phyloP scores from a whole-genome alignment of 2,888 invertebrate species.

The Lasiommata megera region DNA sequence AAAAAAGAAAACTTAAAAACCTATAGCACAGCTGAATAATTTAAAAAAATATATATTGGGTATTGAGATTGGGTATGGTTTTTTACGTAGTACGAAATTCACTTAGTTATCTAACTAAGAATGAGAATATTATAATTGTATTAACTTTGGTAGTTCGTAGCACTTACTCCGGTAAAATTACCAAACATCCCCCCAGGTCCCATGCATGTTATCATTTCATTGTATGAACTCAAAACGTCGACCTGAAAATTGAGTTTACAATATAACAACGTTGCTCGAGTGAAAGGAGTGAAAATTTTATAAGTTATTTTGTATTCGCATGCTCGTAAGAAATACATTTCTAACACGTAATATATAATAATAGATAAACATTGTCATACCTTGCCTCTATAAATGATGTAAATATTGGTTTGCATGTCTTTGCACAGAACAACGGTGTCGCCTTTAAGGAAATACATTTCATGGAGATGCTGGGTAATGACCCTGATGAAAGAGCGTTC shows the following conservation, averaged over 20 bases:
- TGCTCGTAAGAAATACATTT: no score
- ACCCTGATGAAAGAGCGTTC: conserved; percentile 78
- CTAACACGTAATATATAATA: no score
- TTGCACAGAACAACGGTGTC: conserved; percentile 72
- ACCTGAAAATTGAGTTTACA: conserved; percentile 48
- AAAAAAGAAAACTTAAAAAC: no score
- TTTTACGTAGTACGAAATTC: no score
- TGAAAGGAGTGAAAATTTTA: no score
- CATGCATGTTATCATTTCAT: conserved; percentile 77
- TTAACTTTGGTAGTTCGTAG: background rate
- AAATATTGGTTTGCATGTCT: conserved; percentile 72
- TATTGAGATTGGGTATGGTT: no score
- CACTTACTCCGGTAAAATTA: conserved; percentile 69
- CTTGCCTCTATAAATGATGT: conserved; percentile 77
- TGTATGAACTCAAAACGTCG: conserved; percentile 69
- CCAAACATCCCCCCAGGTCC: conserved; percentile 79
- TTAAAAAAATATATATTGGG: no score
- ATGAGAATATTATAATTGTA: no score
- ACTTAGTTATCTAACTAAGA: no score
- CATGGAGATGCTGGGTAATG: conserved; percentile 73
- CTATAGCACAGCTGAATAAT: no score
- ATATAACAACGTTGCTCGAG: no score
- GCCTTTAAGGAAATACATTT: conserved; percentile 74
- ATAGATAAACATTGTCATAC: conserved; percentile 42
- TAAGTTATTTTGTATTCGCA: no score